Evolutionary conservation across 2,888 invertebrate genomes (phyloP).

Genomic region (Dicycla oo): DNA sequence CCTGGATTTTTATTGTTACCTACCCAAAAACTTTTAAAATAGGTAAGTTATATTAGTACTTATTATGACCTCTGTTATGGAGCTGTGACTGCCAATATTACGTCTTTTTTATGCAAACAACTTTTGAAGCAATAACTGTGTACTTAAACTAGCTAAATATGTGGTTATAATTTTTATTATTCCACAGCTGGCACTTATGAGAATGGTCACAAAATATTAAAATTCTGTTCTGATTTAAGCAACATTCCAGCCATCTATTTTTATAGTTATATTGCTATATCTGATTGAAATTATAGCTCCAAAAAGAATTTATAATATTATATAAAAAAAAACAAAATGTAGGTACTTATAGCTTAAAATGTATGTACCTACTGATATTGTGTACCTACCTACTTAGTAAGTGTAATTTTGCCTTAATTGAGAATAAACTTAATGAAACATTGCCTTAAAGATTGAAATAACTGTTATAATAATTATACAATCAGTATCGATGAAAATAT

Average conservation of each 20-base stretch:
- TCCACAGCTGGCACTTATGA: not conserved
- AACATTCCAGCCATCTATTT: constrained; percentile 38
- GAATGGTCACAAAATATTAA: constrained; percentile 16
- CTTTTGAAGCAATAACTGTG: not conserved
- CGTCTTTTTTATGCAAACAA: not conserved
- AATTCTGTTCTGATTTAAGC: not conserved
- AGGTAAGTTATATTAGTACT: constrained; percentile 28
- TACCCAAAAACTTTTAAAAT: constrained; percentile 16
- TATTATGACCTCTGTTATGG: constrained; percentile 34
- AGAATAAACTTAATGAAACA: constrained; percentile 20
- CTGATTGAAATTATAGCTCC: not conserved
- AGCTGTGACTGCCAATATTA: constrained; percentile 41
- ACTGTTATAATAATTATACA: constrained; percentile 30
- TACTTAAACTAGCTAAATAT: constrained; percentile 21
- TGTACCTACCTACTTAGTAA: constrained; percentile 33
- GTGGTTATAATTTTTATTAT: not conserved
- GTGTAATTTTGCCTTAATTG: constrained; percentile 34
- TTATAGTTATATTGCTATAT: not conserved
- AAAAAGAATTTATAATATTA: not conserved
- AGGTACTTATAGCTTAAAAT: not conserved
- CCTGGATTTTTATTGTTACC: constrained; percentile 33
- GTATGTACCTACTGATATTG: constrained; percentile 4
- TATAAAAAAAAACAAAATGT: not conserved
- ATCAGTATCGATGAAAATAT: constrained; percentile 39
- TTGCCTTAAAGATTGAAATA: constrained; percentile 40